Conservation (phyloP, 2,113 vertebrate species). For the Tinamus guttatus region DNA sequence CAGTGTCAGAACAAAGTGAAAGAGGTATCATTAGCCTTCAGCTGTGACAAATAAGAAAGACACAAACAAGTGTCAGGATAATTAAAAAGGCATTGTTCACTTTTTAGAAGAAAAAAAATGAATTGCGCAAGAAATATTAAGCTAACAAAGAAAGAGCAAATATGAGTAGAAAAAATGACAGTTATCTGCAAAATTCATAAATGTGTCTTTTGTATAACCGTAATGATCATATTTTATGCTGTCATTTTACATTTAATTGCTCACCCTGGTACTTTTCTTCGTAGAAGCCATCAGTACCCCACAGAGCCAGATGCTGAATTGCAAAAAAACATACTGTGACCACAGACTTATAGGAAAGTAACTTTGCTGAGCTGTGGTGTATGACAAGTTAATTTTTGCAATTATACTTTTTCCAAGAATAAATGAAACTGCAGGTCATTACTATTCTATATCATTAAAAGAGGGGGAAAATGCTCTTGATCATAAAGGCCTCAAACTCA, state of each 20-base stretch:
- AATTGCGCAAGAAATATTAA: slow-evolving; percentile 85
- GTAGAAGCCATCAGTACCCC: slow-evolving; percentile 88
- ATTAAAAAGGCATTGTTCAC: slow-evolving; percentile 83
- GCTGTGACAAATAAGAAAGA: slow-evolving; percentile 81
- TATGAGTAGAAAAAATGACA: slow-evolving; percentile 88
- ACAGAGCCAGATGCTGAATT: slow-evolving; percentile 88
- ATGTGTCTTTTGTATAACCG: slow-evolving; percentile 90
- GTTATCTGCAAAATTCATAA: slow-evolving; percentile 94
- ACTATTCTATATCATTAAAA: slow-evolving; percentile 79
- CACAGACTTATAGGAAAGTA: slow-evolving; percentile 83
- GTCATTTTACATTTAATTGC: slow-evolving; percentile 89
- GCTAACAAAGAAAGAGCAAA: slow-evolving; percentile 88
- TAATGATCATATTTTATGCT: slow-evolving; percentile 93
- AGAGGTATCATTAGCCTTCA: slow-evolving; percentile 78
- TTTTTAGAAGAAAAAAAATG: slow-evolving; percentile 80
- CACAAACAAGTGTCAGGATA: slow-evolving; percentile 79
- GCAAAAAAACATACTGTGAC: slow-evolving; percentile 87
- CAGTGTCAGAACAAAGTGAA: slow-evolving; percentile 71
- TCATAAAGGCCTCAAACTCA: slow-evolving; percentile 75
- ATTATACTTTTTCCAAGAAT: slow-evolving; percentile 86
- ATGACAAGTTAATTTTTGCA: slow-evolving; percentile 89
- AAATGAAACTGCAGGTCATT: slow-evolving; percentile 82
- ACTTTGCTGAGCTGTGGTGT: slow-evolving; percentile 83
- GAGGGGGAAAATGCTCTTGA: slow-evolving; percentile 69
- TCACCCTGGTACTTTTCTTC: slow-evolving; percentile 85